Percentiles rank a stretch among this genome's conserved stretches.
phyloP scores from a whole-genome alignment of 2,797 vertebrate genomes.

The Myotis planiceps region DNA sequence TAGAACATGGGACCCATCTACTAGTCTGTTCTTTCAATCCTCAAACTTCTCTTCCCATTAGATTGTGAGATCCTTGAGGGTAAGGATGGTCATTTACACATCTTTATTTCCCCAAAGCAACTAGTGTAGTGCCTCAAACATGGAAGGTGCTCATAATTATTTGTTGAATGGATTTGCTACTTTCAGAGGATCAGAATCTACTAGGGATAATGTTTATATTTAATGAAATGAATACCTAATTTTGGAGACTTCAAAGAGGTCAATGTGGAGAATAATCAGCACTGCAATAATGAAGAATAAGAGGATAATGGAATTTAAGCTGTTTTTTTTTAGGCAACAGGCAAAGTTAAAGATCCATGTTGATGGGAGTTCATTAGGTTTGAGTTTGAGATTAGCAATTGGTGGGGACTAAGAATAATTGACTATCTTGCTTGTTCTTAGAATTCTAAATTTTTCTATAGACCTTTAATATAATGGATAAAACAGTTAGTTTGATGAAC shows the following conservation, averaged over 20 bases:
- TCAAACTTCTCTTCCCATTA: background rate
- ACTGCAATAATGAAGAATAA: background rate
- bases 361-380: background rate
- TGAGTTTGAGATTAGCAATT: conserved; percentile 7
- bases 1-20: background rate
- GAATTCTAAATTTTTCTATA: background rate
- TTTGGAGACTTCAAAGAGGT: background rate
- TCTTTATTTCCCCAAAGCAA: background rate
- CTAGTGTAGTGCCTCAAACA: background rate
- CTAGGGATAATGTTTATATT: background rate
- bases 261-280: background rate
- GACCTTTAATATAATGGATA: background rate
- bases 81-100: background rate
- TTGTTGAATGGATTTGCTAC: background rate
- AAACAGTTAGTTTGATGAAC: conserved; percentile 8
- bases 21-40: background rate
- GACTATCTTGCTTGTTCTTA: background rate
- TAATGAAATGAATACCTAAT: background rate
- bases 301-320: background rate
- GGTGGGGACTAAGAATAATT: background rate
- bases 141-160: background rate
- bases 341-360: background rate
- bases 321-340: background rate
- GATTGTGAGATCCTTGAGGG: background rate
- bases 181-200: background rate